Evolutionary conservation across 2,797 vertebrate species (phyloP), one percentile per base, ranked within the genome.

Genomic region (Cirrhinus molitorella): DNA sequence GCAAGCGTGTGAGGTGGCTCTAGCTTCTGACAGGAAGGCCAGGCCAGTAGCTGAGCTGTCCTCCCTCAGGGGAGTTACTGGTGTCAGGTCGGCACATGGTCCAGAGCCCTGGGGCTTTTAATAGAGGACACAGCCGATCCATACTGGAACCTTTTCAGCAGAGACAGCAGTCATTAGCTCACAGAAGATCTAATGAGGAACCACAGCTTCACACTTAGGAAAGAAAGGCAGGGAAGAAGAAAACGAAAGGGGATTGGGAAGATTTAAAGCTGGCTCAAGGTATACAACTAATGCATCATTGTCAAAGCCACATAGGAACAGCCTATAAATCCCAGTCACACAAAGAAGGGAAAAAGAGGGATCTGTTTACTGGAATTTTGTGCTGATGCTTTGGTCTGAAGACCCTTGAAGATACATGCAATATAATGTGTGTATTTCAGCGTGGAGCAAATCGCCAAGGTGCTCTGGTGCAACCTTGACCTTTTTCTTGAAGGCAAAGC

Each of bases 381-480:
- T 59, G 57, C 37, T 34, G 57, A 47, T 73, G 68, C 57, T 51
- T 73, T 81, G 57, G 68, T 65, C 21, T 19, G 45, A 34, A 67
- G 47, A 23, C 37, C 28, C 16, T 67, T 13, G 13, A 78, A 80
- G 47, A 55, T 65, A 47, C 75, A 63, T 37, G 45, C 25, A 67
- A 63, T 68, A 23, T 25, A 7, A 34, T 67, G 14, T 78, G n/a
- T 88, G 86, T 78, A 86, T 83, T 55, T 81, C 40, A 59, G 89
- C 87, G 85, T 83, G 78, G 70, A 83, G 72, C 78, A 80, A 80
- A 87, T 81, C 37, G 16, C 72, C 53, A 47, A 71, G 82, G 75
- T 70, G 81, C 85, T 88, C 85, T 72, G 73, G 87, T 83, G 89
- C 83, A 92, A 90, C 91, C 92, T 90, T 93, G 93, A 94, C 93